These are phyloP conservation scores for Siniperca knerii DNA, from an alignment of 2,113 vertebrate genomes.

Conservation along the genomic window DNA sequence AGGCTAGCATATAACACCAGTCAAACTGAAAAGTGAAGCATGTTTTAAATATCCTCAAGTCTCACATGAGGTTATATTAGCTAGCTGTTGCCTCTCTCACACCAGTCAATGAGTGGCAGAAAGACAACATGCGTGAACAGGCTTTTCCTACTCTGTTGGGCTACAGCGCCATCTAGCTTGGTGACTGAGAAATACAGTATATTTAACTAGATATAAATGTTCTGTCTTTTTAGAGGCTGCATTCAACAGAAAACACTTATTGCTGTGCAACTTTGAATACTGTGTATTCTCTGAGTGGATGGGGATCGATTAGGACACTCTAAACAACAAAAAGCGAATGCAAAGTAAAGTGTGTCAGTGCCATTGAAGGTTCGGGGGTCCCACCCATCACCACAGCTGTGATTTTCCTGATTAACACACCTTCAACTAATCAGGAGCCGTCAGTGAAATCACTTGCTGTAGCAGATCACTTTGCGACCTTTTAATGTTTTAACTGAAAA, in stretches of 20 bases:
- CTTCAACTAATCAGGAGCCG: background rate
- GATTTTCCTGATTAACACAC: background rate
- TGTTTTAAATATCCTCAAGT: background rate
- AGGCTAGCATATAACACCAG: accelerated
- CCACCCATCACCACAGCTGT: background rate
- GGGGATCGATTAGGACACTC: background rate
- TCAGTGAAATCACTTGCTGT: background rate
- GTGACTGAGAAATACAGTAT: background rate
- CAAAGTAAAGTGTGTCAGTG: background rate
- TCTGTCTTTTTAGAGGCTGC: background rate
- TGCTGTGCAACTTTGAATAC: background rate
- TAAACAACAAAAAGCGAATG: background rate
- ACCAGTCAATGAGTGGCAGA: background rate
- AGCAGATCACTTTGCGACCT: background rate
- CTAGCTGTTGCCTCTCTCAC: accelerated
- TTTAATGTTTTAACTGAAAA: too few relatives aligned
- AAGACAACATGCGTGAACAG: background rate
- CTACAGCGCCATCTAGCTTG: constrained; percentile 27
- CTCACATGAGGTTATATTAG: background rate
- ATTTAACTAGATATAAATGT: background rate
- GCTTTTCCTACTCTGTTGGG: background rate
- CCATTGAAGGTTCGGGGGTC: background rate
- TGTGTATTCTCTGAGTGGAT: background rate
- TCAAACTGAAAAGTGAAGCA: background rate
- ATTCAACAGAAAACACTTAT: background rate